Conservation (phyloP, 2,888 invertebrate genomes). For the Didymodactylos carnosus region DNA sequence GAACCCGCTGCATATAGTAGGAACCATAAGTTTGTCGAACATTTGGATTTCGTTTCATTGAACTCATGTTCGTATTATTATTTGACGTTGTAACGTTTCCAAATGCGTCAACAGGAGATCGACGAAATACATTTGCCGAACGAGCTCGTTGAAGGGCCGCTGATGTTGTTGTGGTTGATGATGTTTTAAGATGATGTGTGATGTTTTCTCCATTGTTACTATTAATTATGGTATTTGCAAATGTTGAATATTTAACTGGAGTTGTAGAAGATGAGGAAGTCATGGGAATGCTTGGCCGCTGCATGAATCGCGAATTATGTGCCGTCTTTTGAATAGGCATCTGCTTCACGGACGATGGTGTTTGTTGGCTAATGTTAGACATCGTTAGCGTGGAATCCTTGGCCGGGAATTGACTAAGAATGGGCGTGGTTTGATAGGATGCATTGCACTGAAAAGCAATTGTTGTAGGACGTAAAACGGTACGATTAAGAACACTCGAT, state of each 20-base stretch:
- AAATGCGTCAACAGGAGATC: not conserved
- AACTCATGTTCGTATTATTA: not conserved
- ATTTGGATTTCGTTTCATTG: not conserved
- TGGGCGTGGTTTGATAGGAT: no score
- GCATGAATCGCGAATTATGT: no score
- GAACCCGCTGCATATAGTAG: not conserved
- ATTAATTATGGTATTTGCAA: not conserved
- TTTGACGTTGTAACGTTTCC: not conserved
- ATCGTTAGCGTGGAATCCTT: no score
- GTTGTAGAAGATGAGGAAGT: not conserved
- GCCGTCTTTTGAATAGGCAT: no score
- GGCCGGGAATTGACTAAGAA: no score
- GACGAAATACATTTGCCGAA: not conserved
- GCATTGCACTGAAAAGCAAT: not conserved
- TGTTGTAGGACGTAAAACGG: not conserved
- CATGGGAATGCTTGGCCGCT: no score
- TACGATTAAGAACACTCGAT: no score
- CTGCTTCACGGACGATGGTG: no score
- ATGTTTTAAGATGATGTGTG: not conserved
- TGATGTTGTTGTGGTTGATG: not conserved
- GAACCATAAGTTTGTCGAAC: not conserved
- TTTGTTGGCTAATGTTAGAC: no score
- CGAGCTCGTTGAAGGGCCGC: not conserved
- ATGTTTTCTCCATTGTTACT: no score
- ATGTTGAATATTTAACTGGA: not conserved